A percentile compares a stretch with the other conserved stretches of the same genome.
Conservation (phyloP, 2,888 invertebrate species). For the Cacoxenus indagator region DNA sequence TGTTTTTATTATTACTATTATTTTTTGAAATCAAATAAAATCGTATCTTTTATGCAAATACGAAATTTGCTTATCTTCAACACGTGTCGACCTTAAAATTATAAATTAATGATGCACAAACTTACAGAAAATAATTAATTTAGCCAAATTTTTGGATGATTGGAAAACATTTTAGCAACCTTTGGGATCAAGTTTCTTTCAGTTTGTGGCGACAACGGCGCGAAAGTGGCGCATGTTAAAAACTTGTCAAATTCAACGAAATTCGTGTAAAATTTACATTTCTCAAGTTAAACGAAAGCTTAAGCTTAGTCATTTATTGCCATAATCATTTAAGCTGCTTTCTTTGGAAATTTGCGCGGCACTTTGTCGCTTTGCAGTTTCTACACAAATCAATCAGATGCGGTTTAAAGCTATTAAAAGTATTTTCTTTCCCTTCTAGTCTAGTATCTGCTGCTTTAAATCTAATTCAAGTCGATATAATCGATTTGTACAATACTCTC, state of each 20-base stretch:
- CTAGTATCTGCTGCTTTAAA: background rate
- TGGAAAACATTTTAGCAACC: background rate
- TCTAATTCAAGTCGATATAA: background rate
- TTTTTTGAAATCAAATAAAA: background rate
- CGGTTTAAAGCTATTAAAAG: no score
- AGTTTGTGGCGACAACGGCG: background rate
- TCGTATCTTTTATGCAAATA: constrained; percentile 14
- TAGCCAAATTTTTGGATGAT: no score
- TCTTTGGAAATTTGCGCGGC: no score
- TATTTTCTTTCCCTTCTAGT: background rate
- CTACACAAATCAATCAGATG: background rate
- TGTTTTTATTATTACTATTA: background rate
- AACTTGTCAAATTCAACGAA: background rate
- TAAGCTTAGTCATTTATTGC: no score
- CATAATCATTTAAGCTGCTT: no score
- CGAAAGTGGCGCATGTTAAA: background rate
- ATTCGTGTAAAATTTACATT: background rate
- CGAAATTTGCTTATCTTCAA: background rate
- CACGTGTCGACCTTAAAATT: background rate
- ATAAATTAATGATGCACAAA: no score
- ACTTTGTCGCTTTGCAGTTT: no score
- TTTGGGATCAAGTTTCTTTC: background rate
- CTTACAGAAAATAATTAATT: background rate
- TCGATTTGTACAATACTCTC: background rate
- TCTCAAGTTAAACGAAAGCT: no score